Evolutionary conservation across 2,113 vertebrate genomes (phyloP), one percentile per base, ranked within the genome.

Genomic region (Pseudorectes ferrugineus): DNA sequence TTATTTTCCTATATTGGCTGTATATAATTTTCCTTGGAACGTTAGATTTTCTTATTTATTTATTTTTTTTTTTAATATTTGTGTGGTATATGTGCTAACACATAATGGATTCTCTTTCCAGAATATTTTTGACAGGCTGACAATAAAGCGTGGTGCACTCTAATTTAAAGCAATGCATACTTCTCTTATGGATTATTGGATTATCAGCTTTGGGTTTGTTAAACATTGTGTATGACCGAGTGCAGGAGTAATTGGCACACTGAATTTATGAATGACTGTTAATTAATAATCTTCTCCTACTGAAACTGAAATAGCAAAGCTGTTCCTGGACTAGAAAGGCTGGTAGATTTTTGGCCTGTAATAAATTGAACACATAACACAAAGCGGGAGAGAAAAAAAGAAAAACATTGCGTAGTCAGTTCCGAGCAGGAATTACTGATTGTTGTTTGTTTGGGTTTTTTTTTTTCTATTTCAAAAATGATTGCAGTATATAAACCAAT

Each of bases 291-390:
- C 29, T 92, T 91, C 8, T 24, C 28, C 71, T 73, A 52, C 28
- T 79, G 71, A 82, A 92, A 77, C 75, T 73, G 72, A 92, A 94
- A 94, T 92, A 94, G 66, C 38, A 75, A 91, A 91, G 46, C 68
- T 96, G 91, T 96, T 95, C 58, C 55, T 88, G 42, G 67, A 85
- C 24, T 35, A 66, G 51, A 78, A 91, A 89, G 25, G 14, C 72
- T 88, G 72, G 15, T 55, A 63, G 62, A 54, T 77, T 85, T 88
- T 93, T 85, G 81, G 74, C 33, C 70, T 75, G 43, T 66, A 76
- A 49, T 91, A 82, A 95, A 85, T 20, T 11, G 18, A 80, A 81
- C 12, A 5, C 25, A 18, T 18, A 79, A 11, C 52, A 85, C 7
- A 45, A 67, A 86, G 15, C 0, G 0, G 15, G 25, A 49, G 31